Evolutionary conservation across 2,113 vertebrate species (phyloP), one percentile per base, ranked within the genome.

Genomic region (Mirza zaza): DNA sequence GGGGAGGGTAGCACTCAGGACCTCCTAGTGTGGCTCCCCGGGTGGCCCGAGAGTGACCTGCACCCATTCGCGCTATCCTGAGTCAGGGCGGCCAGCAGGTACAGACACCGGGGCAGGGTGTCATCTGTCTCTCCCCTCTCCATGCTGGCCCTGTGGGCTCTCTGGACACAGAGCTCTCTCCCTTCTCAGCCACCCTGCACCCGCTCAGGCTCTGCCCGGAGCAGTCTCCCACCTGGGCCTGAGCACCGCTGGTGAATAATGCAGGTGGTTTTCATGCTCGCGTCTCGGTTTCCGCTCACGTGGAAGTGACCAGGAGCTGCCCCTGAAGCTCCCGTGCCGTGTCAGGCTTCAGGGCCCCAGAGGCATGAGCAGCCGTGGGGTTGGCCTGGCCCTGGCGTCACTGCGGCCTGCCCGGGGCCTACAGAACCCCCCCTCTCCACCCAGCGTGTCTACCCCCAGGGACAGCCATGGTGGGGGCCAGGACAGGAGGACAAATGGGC

Each of bases 361-460:
- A 15, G 34, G 48, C 14, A 9, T 9, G 50, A 29, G 36, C 42
- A 14, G n/a, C 36, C 2, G 1, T 36, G 21, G 71, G 50, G 32
- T 32, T 17, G 13, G 25, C 36, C 25, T 29, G 83, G 36, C 36
- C 48, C 8, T 0, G 1, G 7, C 1, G 0, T 45, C 29, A 5
- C 55, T 21, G 8, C 21, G 12, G 21, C 68, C 50, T 29, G 9
- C 23, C 12, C 36, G 0, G 20, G 29, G 2, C 13, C 36, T 55
- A 25, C 4, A 18, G 36, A 34, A 14, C 36, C 12, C 39, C 18
- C 36, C 12, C 39, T 11, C 1, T 14, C 45, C 4, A n/a, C 27
- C 8, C 6, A 42, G 8, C 18, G 21, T 14, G 15, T 61, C 39
- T 2, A 2, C 42, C 9, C 8, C 59, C n/a, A 21, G 81, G 2